Conservation (phyloP, 2,797 vertebrate genomes). For the Pitangus sulphuratus region DNA sequence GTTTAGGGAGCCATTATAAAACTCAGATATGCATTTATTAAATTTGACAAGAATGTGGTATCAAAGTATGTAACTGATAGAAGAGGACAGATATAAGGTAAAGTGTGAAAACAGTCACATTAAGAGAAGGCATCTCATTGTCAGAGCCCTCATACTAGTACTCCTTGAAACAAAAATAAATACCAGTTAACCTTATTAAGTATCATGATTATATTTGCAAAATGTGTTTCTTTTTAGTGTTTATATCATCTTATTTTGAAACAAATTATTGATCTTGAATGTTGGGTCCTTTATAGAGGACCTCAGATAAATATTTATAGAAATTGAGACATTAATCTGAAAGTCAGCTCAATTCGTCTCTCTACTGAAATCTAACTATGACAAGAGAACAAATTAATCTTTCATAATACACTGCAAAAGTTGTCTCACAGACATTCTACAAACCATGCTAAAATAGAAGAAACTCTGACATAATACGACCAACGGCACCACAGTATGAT, state of each 20-base stretch:
- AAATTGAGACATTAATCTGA: neutral
- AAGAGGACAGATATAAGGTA: neutral
- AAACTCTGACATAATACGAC: neutral
- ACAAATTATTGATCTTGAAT: neutral
- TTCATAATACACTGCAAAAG: neutral
- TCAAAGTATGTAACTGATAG: neutral
- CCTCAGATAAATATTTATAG: neutral
- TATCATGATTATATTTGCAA: neutral
- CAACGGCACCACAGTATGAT: neutral
- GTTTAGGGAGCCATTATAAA: neutral
- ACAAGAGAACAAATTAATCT: neutral
- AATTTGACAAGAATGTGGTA: neutral
- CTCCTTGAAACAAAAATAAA: neutral
- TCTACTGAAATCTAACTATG: neutral
- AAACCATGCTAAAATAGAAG: neutral
- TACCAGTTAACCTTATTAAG: neutral
- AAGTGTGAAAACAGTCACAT: neutral
- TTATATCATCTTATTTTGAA: neutral
- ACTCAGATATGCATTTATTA: neutral
- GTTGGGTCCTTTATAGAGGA: neutral
- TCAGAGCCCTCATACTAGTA: neutral
- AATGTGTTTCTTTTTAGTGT: neutral
- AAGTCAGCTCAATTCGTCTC: neutral
- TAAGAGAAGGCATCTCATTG: neutral
- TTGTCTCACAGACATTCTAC: neutral